Evolutionary conservation across 2,888 invertebrate genomes (phyloP), one percentile per base, ranked within the genome.

Genomic region (Eupithecia dodoneata): DNA sequence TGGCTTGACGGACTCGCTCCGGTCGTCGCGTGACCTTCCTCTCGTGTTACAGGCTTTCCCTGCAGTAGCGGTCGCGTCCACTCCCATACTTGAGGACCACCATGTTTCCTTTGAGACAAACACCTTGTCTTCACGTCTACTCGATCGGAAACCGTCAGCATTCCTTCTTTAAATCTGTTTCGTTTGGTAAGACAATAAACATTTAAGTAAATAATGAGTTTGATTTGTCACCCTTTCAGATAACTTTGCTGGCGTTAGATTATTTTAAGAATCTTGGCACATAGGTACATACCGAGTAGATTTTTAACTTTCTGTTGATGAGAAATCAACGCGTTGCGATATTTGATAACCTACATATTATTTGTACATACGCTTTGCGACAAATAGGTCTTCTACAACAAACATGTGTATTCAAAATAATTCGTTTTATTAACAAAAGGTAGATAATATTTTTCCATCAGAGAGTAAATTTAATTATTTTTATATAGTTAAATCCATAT

Each of bases 31-130:
- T 95, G 94, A 95, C 92, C 94, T 94, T 88, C 85, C 85, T 91
- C 84, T 94, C 87, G 85, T 94, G 90, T 95, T 95, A 93, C 94
- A 95, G 94, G 94, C 93, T 95, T 90, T 87, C 94, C 88, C 88
- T 95, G 92, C 87, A 86, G 90, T 94, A 90, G 87, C 89, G 84
- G 85, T 83, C 79, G 78, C 79, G 83, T 63, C 63, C 63, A 63
- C 59, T 30, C 63, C 63, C 63, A 18, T 63, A 63, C 12, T 63
- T 63, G 42, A 66, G 66, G 42, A 42, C 66, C 42, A 42, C 41
- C 42, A 66, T 15, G 13, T 42, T 66, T 66, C 66, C 63, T 63
- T 30, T 67, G 74, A 70, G 82, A 66, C 66, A 41, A 49, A 44
- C 52, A 47, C 69, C 82, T 83, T 81, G 81, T 81, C 82, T 81